A percentile compares a stretch with the other conserved stretches of the same genome.
phyloP scores from a whole-genome alignment of 2,113 vertebrate species.

The Eudyptes chrysolophus region DNA sequence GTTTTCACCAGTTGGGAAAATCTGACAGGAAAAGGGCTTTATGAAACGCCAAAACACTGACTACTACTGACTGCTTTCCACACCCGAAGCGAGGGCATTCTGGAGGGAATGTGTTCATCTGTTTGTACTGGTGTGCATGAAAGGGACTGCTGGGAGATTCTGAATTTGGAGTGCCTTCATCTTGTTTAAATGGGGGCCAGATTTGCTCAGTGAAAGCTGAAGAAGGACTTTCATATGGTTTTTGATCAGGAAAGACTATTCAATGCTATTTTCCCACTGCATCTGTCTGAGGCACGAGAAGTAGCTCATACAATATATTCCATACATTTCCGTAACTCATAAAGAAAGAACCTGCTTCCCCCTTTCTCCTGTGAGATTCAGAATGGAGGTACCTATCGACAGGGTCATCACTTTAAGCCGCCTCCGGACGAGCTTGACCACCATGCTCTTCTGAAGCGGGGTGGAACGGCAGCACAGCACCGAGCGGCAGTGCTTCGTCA shows the following conservation, averaged over 20 bases:
- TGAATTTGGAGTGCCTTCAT: neutral
- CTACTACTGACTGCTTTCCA: neutral
- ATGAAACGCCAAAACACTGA: neutral
- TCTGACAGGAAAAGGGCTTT: neutral
- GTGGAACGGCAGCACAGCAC: conserved; percentile 91
- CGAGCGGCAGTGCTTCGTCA: conserved; percentile 77
- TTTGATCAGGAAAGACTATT: neutral
- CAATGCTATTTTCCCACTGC: neutral
- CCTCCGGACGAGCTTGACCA: conserved; percentile 84
- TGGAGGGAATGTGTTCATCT: fast-evolving
- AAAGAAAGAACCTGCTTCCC: neutral
- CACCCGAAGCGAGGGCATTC: neutral
- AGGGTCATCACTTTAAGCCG: conserved; percentile 87
- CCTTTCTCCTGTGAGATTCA: neutral
- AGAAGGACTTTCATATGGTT: neutral
- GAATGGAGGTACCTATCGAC: conserved; percentile 78
- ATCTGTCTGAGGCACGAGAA: neutral
- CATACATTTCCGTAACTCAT: neutral
- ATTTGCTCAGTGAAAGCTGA: neutral
- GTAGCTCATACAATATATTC: fast-evolving
- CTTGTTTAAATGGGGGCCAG: neutral
- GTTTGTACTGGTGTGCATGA: neutral
- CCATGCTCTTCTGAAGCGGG: conserved; percentile 87
- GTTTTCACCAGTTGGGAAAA: neutral
- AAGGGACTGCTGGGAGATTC: neutral